A percentile compares a stretch with the other conserved stretches of the same genome.
Conservation (phyloP, 2,797 vertebrate species). For the Esox masquinongy region DNA sequence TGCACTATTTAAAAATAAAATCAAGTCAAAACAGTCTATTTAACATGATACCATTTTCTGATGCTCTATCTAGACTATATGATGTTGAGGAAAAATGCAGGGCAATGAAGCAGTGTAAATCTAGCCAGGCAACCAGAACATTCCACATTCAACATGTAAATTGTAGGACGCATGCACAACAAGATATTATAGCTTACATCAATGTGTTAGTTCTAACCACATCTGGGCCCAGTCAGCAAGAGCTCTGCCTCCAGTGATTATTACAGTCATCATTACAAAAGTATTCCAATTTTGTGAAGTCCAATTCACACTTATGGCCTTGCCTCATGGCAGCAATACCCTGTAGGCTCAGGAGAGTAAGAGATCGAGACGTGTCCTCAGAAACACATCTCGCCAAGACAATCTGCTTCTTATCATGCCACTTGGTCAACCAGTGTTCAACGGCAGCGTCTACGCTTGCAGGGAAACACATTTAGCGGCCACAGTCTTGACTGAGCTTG, state of each 20-base stretch:
- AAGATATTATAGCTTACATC: neutral
- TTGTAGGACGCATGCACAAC: neutral
- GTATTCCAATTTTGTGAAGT: too few relatives aligned
- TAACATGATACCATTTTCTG: slow-evolving; percentile 7
- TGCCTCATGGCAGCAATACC: too few relatives aligned
- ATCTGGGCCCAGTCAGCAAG: neutral
- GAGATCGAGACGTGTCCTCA: too few relatives aligned
- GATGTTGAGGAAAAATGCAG: slow-evolving; percentile 2
- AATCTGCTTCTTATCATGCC: too few relatives aligned
- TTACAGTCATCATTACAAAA: too few relatives aligned
- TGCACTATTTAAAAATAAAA: slow-evolving; percentile 8
- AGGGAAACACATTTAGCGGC: neutral
- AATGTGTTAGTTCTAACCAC: neutral
- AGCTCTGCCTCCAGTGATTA: too few relatives aligned
- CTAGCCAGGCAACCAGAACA: neutral
- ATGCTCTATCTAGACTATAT: neutral
- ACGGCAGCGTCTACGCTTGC: neutral
- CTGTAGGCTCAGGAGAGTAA: too few relatives aligned
- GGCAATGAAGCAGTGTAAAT: neutral
- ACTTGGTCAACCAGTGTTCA: too few relatives aligned
- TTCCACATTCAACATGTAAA: neutral
- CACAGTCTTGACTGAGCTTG: too few relatives aligned
- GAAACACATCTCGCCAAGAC: too few relatives aligned
- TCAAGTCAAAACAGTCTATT: slow-evolving; percentile 24
- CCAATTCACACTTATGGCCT: too few relatives aligned